Percentiles rank a stretch among this genome's conserved stretches.
Conservation (phyloP, 2,113 vertebrate species). For the Shinisaurus crocodilurus region DNA sequence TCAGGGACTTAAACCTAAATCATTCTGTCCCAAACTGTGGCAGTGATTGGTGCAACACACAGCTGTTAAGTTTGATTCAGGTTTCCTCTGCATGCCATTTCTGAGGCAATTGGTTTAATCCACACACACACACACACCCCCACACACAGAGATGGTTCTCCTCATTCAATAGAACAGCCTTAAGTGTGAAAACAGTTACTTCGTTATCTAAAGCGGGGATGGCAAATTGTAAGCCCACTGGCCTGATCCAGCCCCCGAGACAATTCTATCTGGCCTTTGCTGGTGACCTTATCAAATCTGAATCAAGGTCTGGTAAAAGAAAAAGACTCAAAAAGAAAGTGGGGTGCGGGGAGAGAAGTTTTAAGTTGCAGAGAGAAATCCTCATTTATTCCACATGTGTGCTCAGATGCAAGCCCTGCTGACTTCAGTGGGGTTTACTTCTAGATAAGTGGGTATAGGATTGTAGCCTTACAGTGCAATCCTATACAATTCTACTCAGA, state of each 20-base stretch:
- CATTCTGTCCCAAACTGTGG: conserved; percentile 37
- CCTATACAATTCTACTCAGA: neutral
- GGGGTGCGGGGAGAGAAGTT: neutral
- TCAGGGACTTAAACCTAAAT: neutral
- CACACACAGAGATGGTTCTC: neutral
- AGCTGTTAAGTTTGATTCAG: conserved; percentile 23
- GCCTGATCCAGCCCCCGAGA: neutral
- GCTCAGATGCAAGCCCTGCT: neutral
- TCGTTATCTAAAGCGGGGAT: conserved; percentile 9
- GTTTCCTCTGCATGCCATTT: conserved; percentile 42
- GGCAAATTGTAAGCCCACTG: neutral
- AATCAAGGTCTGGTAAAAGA: neutral
- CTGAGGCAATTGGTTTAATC: neutral
- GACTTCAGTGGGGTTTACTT: neutral
- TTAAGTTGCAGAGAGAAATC: neutral
- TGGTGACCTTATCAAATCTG: neutral
- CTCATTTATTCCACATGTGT: neutral
- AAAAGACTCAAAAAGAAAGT: neutral
- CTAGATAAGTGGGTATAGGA: no score
- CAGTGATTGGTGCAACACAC: conserved; percentile 7
- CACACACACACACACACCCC: no score
- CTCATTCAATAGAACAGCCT: accelerated
- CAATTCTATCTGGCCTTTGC: neutral
- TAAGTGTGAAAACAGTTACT: conserved; percentile 25
- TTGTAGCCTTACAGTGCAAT: neutral